A percentile compares a stretch with the other conserved stretches of the same genome.
Conservation (phyloP, 2,888 invertebrate genomes). For the Aromia moschata region DNA sequence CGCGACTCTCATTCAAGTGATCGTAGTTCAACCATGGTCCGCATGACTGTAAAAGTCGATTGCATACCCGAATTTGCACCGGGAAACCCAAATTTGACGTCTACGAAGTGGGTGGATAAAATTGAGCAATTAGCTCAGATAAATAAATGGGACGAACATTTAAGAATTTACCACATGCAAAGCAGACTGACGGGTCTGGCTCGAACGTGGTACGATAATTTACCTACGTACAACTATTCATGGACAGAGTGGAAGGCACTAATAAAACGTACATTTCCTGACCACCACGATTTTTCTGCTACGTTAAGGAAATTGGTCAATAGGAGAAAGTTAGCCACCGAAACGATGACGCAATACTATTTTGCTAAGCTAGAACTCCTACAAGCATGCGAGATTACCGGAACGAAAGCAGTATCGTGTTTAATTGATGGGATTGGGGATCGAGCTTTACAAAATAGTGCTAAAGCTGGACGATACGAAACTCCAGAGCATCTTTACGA, state of each 20-base stretch:
- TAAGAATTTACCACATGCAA: conserved; percentile 31
- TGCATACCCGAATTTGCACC: conserved; percentile 22
- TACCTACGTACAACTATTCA: conserved; percentile 30
- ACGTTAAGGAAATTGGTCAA: conserved; percentile 24
- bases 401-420: not conserved
- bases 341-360: conserved; percentile 17
- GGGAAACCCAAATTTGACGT: conserved; percentile 20
- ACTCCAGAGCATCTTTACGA: not conserved
- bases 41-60: not conserved
- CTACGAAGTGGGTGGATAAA: conserved; percentile 21
- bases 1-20: not conserved
- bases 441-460: not conserved
- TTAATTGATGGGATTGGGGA: conserved; percentile 2
- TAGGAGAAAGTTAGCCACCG: conserved; percentile 10
- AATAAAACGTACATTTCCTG: conserved; percentile 4
- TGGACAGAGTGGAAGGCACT: conserved; percentile 37
- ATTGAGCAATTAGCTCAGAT: conserved; percentile 33
- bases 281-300: conserved; percentile 27
- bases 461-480: not conserved
- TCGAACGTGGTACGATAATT: conserved; percentile 38
- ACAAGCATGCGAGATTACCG: not conserved
- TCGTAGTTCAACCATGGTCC: not conserved
- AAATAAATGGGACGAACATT: conserved; percentile 32
- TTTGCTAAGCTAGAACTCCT: conserved; percentile 22
- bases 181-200: conserved; percentile 35